Percentiles rank a stretch among this genome's conserved stretches.
Evolutionary conservation across 2,888 invertebrate species (phyloP).

Genomic region (Adineta ricciae): DNA sequence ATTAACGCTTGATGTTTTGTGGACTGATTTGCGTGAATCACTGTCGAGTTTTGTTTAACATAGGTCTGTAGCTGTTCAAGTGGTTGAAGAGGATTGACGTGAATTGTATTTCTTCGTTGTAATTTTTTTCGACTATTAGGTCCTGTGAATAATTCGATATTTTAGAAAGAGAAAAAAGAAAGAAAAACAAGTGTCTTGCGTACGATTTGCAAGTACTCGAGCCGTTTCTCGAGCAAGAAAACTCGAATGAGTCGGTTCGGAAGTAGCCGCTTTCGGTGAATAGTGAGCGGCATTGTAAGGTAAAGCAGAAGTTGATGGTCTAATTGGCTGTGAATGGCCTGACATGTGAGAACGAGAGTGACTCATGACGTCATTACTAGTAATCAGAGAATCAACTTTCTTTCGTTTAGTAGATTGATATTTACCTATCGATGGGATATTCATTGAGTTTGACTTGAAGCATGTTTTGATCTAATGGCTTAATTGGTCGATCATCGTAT

Average conservation of each 20-base stretch:
- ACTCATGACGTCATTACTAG: neutral
- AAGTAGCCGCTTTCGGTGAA: neutral
- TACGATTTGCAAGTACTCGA: neutral
- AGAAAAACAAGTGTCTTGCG: neutral
- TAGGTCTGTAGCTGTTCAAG: neutral
- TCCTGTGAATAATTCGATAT: neutral
- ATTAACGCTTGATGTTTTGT: neutral
- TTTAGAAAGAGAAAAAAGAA: neutral
- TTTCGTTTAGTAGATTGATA: too few relatives aligned
- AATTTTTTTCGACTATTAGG: neutral
- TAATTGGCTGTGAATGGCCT: too few relatives aligned
- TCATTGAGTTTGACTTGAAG: conserved; percentile 22
- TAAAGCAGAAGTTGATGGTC: too few relatives aligned
- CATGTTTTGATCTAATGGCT: conserved; percentile 39
- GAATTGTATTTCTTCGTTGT: neutral
- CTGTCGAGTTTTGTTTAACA: neutral
- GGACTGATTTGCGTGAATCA: neutral
- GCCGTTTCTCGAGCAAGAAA: neutral
- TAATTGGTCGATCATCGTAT: conserved; percentile 40
- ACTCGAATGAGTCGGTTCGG: neutral
- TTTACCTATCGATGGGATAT: neutral
- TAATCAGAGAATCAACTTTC: too few relatives aligned
- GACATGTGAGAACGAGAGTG: neutral
- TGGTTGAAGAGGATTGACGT: neutral
- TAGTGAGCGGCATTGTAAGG: conserved; percentile 5